A percentile compares a stretch with the other conserved stretches of the same genome.
Conservation (phyloP, 64 coral and sea anemone genomes). For the Anthopleura sola region DNA sequence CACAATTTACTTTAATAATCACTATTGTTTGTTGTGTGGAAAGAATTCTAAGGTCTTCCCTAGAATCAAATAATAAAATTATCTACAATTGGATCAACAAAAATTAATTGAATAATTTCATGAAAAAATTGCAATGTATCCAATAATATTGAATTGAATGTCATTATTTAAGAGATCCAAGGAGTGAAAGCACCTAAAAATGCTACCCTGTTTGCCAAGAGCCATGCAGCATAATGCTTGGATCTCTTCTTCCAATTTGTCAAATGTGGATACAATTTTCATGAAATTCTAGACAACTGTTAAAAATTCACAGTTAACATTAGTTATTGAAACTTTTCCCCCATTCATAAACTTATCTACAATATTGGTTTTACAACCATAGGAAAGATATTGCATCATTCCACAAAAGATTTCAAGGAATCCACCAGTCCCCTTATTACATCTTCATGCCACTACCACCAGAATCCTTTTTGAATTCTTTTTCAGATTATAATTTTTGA, state of each 20-base stretch:
- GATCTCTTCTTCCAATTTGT: background rate
- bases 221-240: background rate
- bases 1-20: background rate
- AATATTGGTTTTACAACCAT: background rate
- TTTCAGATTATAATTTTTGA: too few relatives aligned
- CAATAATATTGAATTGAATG: background rate
- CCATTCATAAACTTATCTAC: background rate
- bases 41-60: background rate
- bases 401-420: background rate
- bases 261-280: background rate
- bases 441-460: too few relatives aligned
- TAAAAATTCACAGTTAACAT: background rate
- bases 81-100: constrained; percentile 15
- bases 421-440: too few relatives aligned
- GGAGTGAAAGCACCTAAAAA: background rate
- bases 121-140: background rate
- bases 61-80: background rate
- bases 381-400: background rate
- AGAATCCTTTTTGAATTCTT: too few relatives aligned
- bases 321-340: background rate
- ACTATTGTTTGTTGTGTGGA: background rate
- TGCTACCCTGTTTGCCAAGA: background rate
- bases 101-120: background rate
- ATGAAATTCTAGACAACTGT: background rate
- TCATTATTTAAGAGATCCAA: background rate